Evolutionary conservation across 2,888 invertebrate genomes (phyloP).

Genomic region (Mechanitis mazaeus): DNA sequence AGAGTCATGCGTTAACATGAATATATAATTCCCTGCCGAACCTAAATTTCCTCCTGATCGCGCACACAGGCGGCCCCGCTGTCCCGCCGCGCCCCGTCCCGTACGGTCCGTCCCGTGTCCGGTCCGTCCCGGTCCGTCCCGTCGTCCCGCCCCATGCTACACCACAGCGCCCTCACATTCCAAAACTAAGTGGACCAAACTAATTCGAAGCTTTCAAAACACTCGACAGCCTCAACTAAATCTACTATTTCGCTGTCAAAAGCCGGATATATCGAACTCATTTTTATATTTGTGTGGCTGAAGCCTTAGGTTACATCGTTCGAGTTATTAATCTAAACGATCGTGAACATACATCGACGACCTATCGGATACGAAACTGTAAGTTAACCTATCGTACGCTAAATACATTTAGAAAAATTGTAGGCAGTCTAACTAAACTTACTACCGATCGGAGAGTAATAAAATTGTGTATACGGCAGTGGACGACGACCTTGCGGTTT

Average conservation of each 20-base stretch:
- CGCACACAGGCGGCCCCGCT: conserved; percentile 45
- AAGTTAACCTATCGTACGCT: conserved; percentile 58
- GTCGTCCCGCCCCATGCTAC: conserved; percentile 24
- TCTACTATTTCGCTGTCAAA: conserved; percentile 32
- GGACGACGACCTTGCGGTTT: conserved; percentile 27
- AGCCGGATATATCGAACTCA: conserved; percentile 18
- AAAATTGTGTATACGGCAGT: conserved; percentile 43
- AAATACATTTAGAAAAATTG: conserved; percentile 59
- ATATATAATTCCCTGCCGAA: conserved; percentile 66
- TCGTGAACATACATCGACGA: conserved; percentile 19
- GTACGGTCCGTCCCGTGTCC: conserved; percentile 28
- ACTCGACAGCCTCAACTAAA: conserved; percentile 42
- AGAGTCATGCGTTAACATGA: conserved; percentile 42
- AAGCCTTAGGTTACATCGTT: conserved; percentile 3
- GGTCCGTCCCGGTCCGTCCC: conserved; percentile 11
- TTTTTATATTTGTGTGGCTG: conserved; percentile 6
- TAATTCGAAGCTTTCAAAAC: conserved; percentile 41
- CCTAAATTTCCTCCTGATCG: conserved; percentile 67
- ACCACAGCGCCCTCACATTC: conserved; percentile 44
- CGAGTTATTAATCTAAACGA: conserved; percentile 13
- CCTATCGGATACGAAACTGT: conserved; percentile 25
- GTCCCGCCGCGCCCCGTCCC: conserved; percentile 19
- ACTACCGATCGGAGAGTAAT: conserved; percentile 52
- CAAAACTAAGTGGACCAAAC: conserved; percentile 42
- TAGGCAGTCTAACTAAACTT: conserved; percentile 59